Evolutionary conservation across 30 jellyfish, hydroid and myxozoan genomes (phyloP), one percentile per base, ranked within the genome.

Genomic region (Nemopilema nomurai): DNA sequence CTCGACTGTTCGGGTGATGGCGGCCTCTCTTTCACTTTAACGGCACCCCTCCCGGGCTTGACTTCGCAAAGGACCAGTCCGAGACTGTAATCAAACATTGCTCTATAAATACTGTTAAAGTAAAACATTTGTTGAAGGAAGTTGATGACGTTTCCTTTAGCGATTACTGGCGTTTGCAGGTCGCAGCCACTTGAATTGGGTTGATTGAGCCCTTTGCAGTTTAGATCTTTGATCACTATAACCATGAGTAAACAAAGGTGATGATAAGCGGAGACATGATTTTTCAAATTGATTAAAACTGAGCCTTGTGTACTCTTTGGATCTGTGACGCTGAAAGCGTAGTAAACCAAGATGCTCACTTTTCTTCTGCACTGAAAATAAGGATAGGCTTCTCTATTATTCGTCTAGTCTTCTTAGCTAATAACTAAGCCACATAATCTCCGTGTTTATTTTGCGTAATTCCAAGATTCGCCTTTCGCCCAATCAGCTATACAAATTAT

Each of bases 371-470:
- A 73, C 66, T 50, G 69, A 74, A 74, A 84, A 31, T 75, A n/a
- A 50, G 83, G 83, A 73, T 73, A 76, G 93, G 76, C 74, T 73
- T 83, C 66, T 87, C 52, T 75, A n/a, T 77, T 67, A 28, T 52
- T 16, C 13, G 89, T 80, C 89, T 80, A 80, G 89, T 67, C 84
- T 74, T 22, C 87, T 74, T 50, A 29, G 71, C 77, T 16, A 74
- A 71, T 62, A 64, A 62, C 67, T 9, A 64, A 50, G 57, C 93
- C 77, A n/a, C 49, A 29, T 84, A 74, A 84, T 73, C 93, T 66
- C 32, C 17, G 25, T 53, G 93, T 84, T 84, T 71, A 75, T 84
- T 72, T 78, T 83, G 82, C 80, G 52, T 83, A 30, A 69, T 49
- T 65, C 80, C 28, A 64, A 41, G 85, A 83, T 83, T 57, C 75